Evolutionary conservation across 2,888 invertebrate species (phyloP).

Genomic region (Chrysomela aeneicollis): DNA sequence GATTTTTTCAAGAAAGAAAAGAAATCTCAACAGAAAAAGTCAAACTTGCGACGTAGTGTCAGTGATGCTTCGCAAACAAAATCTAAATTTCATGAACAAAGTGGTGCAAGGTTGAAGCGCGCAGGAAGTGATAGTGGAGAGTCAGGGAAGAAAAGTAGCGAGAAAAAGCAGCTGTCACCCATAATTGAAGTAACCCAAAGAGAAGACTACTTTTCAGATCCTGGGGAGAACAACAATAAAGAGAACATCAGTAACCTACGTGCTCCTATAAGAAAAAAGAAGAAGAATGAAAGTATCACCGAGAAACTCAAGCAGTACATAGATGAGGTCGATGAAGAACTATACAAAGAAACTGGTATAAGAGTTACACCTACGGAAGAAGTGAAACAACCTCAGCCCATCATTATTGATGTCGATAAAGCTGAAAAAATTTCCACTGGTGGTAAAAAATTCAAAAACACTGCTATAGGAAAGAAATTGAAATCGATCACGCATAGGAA

Average conservation of each 20-base stretch:
- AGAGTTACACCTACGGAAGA: conserved; percentile 42
- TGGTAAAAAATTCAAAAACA: conserved; percentile 47
- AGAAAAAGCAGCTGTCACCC: conserved; percentile 77
- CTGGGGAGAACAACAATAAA: conserved; percentile 26
- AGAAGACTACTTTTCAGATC: conserved; percentile 68
- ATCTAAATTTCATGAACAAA: conserved; percentile 57
- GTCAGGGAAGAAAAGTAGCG: conserved; percentile 58
- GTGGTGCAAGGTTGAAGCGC: conserved; percentile 58
- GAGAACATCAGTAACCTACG: conserved; percentile 39
- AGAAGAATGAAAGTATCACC: conserved; percentile 51
- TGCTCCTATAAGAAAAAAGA: conserved; percentile 40
- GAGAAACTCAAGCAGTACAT: conserved; percentile 57
- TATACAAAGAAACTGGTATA: conserved; percentile 55
- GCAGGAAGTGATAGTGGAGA: conserved; percentile 59
- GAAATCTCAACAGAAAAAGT: conserved; percentile 65
- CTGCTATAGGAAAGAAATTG: conserved; percentile 50
- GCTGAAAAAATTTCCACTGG: conserved; percentile 56
- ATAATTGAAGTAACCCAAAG: conserved; percentile 80
- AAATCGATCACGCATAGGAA: conserved; percentile 49
- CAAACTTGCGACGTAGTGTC: conserved; percentile 61
- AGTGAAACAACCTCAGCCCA: conserved; percentile 47
- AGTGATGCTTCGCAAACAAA: conserved; percentile 69
- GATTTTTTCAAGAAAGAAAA: conserved; percentile 72
- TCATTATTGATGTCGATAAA: conserved; percentile 60
- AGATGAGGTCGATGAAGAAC: conserved; percentile 55